phyloP scores from a whole-genome alignment of 2,797 vertebrate genomes.

The Peromyscus attwateri region DNA sequence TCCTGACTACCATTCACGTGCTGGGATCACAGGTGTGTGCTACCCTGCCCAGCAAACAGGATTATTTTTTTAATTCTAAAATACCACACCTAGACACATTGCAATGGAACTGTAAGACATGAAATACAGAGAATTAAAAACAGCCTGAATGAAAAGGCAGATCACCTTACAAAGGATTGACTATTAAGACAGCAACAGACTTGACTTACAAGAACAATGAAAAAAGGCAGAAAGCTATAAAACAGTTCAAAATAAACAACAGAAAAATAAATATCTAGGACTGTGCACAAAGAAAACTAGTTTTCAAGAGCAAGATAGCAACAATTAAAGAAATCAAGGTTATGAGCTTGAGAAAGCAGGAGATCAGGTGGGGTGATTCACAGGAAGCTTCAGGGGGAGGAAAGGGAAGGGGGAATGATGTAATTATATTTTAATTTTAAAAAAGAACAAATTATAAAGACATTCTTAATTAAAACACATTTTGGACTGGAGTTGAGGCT shows the following conservation, averaged over 20 bases:
- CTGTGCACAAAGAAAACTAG: not conserved
- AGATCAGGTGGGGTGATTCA: not conserved
- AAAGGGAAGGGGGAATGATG: not conserved
- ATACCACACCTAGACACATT: not conserved
- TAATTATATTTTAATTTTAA: not conserved
- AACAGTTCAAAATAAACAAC: not conserved
- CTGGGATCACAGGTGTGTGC: not conserved
- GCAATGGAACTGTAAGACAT: not conserved
- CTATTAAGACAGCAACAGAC: not conserved
- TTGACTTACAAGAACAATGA: slow-evolving; percentile 28
- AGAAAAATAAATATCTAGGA: not conserved
- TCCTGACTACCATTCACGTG: too few relatives aligned
- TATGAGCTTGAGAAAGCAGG: not conserved
- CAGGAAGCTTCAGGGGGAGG: too few relatives aligned
- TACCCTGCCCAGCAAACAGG: not conserved
- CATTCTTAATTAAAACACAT: slow-evolving; percentile 12
- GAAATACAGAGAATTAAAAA: slow-evolving; percentile 1
- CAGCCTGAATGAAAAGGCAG: not conserved
- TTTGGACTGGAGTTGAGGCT: not conserved
- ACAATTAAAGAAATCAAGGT: not conserved
- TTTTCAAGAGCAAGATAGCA: not conserved
- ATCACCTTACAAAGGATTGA: slow-evolving; percentile 9
- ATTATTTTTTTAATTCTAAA: not conserved
- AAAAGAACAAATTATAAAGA: not conserved
- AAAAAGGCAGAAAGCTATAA: slow-evolving; percentile 22